Base-by-base conservation (phyloP, 2,888 invertebrate genomes). In the Trissolcus brochymenae region DNA sequence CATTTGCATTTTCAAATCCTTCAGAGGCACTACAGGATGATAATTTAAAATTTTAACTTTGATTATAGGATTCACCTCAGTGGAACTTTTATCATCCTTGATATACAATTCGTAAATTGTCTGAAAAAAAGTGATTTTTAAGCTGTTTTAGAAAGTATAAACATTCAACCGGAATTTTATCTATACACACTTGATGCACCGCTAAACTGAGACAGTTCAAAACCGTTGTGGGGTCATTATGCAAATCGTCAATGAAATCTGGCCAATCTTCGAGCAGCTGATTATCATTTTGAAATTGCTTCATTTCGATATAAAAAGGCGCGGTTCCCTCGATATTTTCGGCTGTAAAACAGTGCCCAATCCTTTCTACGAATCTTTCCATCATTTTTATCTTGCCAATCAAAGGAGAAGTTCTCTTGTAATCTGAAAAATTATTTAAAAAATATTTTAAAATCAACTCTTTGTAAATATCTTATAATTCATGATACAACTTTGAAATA, bases 121-220 rank as follows among this genome's bases (percentile, higher is more conserved):
- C 86, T 87, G 59, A 54, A 82, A 80, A 17, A 51, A 51, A 14
- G 4, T n/a, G 13, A 41, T 43, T 3, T 4, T n/a, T 43, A 46
- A 46, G 14, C 0, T 14, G 16, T 16, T n/a, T 43, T n/a, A 4
- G 11, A 46, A 46, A 46, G 16, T 46, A 46, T 7, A 46, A 14
- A 2, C 0, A 1, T 46, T 16, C 0, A 46, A n/a, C n/a, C n/a
- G n/a, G n/a, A 46, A 16, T 14, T 46, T 46, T 46, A 14, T 16
- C 9, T 46, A 2, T 6, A 16, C 16, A 46, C 46, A 93, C 93
- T 91, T 95, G 94, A 90, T 96, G 94, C 90, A 96, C 93, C 59
- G 95, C 95, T 76, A 95, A 90, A 56, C 95, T 95, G 66, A 97
- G 88, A 68, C 94, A 93, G 64, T 92, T 91, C 56, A 97, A 90